phyloP scores from a whole-genome alignment of 23 tunicate genomes.

The Botrylloides violaceus region DNA sequence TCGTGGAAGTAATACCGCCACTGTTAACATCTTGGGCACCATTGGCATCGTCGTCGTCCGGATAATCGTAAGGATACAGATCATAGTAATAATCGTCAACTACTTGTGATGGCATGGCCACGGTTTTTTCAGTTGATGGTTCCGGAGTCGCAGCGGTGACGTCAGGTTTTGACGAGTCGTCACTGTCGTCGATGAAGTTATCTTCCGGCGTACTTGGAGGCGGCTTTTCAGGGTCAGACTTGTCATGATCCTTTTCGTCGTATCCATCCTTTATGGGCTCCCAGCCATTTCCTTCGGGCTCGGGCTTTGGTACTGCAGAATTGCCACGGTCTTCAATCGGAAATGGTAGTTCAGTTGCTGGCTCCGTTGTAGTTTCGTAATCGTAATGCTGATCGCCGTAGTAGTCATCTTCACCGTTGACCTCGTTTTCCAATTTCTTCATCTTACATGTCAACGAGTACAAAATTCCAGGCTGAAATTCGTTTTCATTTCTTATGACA shows the following conservation, averaged over 20 bases:
- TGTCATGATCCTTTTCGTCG: background rate
- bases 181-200: too few relatives aligned
- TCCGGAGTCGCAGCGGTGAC: constrained; percentile 2
- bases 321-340: background rate
- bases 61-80: background rate
- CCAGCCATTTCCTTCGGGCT: background rate
- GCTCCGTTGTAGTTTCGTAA: background rate
- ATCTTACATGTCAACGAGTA: constrained; percentile 1
- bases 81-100: background rate
- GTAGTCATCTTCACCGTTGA: background rate
- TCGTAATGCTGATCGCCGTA: background rate
- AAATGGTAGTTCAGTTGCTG: too few relatives aligned
- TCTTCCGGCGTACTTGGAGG: background rate
- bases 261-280: background rate
- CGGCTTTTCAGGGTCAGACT: background rate
- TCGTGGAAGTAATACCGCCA: too few relatives aligned
- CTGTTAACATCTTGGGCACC: too few relatives aligned
- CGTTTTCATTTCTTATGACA: background rate
- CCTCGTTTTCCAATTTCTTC: background rate
- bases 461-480: background rate
- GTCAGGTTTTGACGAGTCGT: too few relatives aligned
- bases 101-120: background rate
- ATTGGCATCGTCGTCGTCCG: too few relatives aligned
- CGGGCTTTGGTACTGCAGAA: background rate
- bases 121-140: background rate